Base-by-base conservation (phyloP, 1,140 invertebrate genomes). In the Diuraphis noxia region DNA sequence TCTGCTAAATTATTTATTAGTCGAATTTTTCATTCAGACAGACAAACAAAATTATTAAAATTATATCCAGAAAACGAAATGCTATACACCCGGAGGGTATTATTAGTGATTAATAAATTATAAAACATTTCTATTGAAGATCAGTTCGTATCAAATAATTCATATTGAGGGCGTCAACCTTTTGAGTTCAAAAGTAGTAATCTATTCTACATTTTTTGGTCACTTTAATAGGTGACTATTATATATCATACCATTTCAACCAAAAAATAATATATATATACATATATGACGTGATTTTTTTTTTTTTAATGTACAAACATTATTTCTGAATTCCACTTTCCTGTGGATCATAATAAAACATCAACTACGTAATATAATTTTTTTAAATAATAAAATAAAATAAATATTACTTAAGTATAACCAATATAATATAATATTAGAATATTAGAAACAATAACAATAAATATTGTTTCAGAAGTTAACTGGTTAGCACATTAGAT, bases 111-210 rank as follows among this genome's bases (percentile, higher is more conserved):
- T 34, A 72, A 72, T 72, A 72, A 72, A n/a, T 72, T 6, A 72
- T 72, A n/a, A n/a, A 46, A 72, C n/a, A n/a, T 72, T 72, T 72
- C 56, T 72, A 72, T 72, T 72, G n/a, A 72, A 72, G 56, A 72
- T 72, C 56, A 13, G n/a, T 72, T 72, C 13, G n/a, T n/a, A 72
- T n/a, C 56, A 72, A 13, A 72, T 72, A n/a, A 72, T 72, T 72
- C 5, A 72, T 72, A 34, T 19, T 19, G 56, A n/a, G 56, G 56
- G 30, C 56, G 56, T 72, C 30, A 72, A 72, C 56, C n/a, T 72
- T 72, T 72, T 72, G 10, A n/a, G 30, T 30, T 72, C 56, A 72
- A 72, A n/a, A n/a, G 30, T 72, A 34, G n/a, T n/a, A 72, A 72
- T 72, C n/a, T 72, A 72, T 72, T 72, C 34, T 72, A 23, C 10